phyloP scores from a whole-genome alignment of 2,888 invertebrate species.

The Zygothrica quintamaculata region DNA sequence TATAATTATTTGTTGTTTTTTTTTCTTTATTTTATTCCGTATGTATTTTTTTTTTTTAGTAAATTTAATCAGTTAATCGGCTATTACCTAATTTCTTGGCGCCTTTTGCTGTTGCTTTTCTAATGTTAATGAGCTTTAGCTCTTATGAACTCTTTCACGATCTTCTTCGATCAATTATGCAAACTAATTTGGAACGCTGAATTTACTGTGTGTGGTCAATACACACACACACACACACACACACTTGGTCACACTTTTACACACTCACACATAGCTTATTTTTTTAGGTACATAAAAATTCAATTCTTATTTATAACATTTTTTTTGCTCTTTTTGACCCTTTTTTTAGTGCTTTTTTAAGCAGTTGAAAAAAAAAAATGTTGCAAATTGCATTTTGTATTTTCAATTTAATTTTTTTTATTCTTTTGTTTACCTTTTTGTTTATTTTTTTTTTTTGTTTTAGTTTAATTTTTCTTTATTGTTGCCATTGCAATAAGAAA shows the following conservation, averaged over 20 bases:
- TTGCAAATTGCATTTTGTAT: conserved; percentile 39
- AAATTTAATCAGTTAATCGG: conserved; percentile 43
- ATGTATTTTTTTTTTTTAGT: conserved; percentile 38
- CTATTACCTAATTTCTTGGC: conserved; percentile 56
- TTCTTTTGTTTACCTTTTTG: conserved; percentile 39
- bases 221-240: conserved; percentile 9
- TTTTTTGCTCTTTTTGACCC: too few relatives aligned
- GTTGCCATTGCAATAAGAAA: conserved; percentile 60
- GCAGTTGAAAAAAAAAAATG: neutral
- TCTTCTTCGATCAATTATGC: conserved; percentile 46
- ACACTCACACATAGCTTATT: conserved; percentile 7
- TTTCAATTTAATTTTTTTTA: conserved; percentile 22
- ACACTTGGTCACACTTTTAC: too few relatives aligned
- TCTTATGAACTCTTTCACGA: conserved; percentile 26
- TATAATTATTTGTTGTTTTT: conserved; percentile 9
- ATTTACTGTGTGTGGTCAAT: conserved; percentile 23
- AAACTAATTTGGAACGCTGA: conserved; percentile 26
- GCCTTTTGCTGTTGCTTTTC: conserved; percentile 44
- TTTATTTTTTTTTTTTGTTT: conserved; percentile 22
- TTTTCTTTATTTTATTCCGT: conserved; percentile 15
- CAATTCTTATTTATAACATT: conserved; percentile 14
- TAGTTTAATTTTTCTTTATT: conserved; percentile 26
- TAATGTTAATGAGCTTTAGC: conserved; percentile 49
- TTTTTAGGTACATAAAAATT: conserved; percentile 9
- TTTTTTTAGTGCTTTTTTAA: too few relatives aligned